These are phyloP conservation scores for Tromatobia lineatoria DNA, from an alignment of 2,888 invertebrate genomes.

Conservation along the genomic window DNA sequence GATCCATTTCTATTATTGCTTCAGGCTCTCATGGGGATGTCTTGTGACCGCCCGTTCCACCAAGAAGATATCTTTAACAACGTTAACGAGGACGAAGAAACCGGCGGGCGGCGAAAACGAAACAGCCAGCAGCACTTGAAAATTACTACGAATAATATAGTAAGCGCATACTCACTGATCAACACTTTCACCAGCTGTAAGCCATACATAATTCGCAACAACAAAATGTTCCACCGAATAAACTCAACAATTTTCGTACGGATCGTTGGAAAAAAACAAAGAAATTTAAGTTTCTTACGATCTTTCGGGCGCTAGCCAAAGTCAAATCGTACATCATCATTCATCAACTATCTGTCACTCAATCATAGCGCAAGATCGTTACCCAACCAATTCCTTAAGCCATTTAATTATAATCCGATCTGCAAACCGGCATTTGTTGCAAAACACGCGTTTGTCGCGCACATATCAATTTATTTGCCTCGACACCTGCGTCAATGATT, in stretches of 20 bases:
- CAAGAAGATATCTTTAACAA: constrained; percentile 75
- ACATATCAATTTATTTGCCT: constrained; percentile 52
- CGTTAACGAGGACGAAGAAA: not conserved
- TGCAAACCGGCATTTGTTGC: constrained; percentile 21
- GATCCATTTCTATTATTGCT: constrained; percentile 34
- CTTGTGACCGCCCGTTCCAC: constrained; percentile 78
- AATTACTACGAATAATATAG: constrained; percentile 40
- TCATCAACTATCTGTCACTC: constrained; percentile 1
- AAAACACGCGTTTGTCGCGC: constrained; percentile 28
- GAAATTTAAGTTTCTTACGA: not conserved
- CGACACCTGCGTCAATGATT: constrained; percentile 17
- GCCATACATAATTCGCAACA: not conserved
- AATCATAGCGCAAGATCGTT: not conserved
- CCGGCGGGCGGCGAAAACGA: not conserved
- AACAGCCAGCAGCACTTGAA: constrained; percentile 43
- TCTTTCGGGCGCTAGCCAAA: not conserved
- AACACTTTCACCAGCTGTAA: constrained; percentile 10
- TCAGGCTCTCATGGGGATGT: constrained; percentile 76
- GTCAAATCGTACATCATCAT: not conserved
- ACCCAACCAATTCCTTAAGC: constrained; percentile 22
- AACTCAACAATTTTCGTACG: constrained; percentile 1
- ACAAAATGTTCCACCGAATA: constrained; percentile 2
- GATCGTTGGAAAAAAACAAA: not conserved
- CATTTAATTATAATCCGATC: constrained; percentile 39
- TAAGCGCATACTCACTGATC: constrained; percentile 30